A percentile compares a stretch with the other conserved stretches of the same genome.
Evolutionary conservation across 2,797 vertebrate genomes (phyloP).

Genomic region (Gymnothorax reevesii): DNA sequence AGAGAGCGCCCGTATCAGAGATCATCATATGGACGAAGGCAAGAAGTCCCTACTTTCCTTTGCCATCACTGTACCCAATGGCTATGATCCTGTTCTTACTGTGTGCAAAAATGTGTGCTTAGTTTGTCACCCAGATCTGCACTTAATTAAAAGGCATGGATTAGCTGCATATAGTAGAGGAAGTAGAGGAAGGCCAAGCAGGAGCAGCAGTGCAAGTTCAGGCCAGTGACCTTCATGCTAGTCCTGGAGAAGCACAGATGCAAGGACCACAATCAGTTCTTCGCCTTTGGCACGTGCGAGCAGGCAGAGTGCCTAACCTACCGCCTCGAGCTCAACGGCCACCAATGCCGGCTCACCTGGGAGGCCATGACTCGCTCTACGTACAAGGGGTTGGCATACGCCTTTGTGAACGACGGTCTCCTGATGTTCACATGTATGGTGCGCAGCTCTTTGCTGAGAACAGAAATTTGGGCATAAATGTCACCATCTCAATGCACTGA

Average conservation of each 20-base stretch:
- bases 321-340: slow-evolving; percentile 88
- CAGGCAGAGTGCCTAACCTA: slow-evolving; percentile 93
- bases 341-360: slow-evolving; percentile 91
- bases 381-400: slow-evolving; percentile 90
- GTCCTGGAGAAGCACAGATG: slow-evolving; percentile 94
- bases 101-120: background rate
- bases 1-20: slow-evolving; percentile 75
- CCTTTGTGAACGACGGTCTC: slow-evolving; percentile 94
- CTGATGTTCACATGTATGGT: slow-evolving; percentile 92
- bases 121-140: background rate
- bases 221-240: slow-evolving; percentile 95
- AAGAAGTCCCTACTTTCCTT: slow-evolving; percentile 39
- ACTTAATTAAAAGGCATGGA: too few species aligned
- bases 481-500: slow-evolving; percentile 95
- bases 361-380: slow-evolving; percentile 92
- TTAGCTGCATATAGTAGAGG: too few species aligned
- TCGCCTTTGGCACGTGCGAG: slow-evolving; percentile 91
- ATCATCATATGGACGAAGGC: slow-evolving; percentile 88
- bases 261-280: slow-evolving; percentile 92
- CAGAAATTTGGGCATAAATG: slow-evolving; percentile 92
- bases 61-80: background rate
- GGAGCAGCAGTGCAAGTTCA: slow-evolving; percentile 95
- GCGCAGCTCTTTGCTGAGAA: slow-evolving; percentile 94
- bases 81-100: background rate
- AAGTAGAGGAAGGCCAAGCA: slow-evolving; percentile 96